Evolutionary conservation across 2,113 vertebrate species (phyloP).

Genomic region (Ginglymostoma cirratum): DNA sequence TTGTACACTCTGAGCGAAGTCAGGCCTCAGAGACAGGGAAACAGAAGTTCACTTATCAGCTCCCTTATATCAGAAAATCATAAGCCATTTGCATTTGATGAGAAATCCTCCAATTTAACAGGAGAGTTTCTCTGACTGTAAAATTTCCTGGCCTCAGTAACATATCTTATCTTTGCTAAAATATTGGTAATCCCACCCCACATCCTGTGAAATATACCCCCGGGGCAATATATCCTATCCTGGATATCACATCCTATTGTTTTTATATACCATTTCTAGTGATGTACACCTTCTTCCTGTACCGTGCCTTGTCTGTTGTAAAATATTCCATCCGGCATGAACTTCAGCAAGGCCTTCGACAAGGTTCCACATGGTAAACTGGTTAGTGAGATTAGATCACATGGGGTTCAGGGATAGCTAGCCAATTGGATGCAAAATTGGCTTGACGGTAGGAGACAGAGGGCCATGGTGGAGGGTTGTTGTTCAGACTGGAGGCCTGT

Average conservation of each 20-base stretch:
- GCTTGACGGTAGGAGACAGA: too few relatives aligned
- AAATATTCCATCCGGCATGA: neutral
- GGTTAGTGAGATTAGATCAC: too few relatives aligned
- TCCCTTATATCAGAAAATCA: neutral
- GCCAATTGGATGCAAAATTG: too few relatives aligned
- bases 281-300: neutral
- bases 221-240: neutral
- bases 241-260: neutral
- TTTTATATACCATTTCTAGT: neutral
- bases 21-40: neutral
- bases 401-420: too few relatives aligned
- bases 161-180: neutral
- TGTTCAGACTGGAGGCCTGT: too few relatives aligned
- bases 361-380: too few relatives aligned
- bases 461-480: too few relatives aligned
- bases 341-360: too few relatives aligned
- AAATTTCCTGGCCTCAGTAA: neutral
- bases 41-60: neutral
- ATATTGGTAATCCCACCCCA: neutral
- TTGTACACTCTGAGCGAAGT: neutral
- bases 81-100: neutral
- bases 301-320: neutral
- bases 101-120: neutral
- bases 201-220: neutral
- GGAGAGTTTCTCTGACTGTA: neutral